A percentile compares a stretch with the other conserved stretches of the same genome.
phyloP scores from a whole-genome alignment of 2,888 invertebrate species.

The Catocala fraxini region DNA sequence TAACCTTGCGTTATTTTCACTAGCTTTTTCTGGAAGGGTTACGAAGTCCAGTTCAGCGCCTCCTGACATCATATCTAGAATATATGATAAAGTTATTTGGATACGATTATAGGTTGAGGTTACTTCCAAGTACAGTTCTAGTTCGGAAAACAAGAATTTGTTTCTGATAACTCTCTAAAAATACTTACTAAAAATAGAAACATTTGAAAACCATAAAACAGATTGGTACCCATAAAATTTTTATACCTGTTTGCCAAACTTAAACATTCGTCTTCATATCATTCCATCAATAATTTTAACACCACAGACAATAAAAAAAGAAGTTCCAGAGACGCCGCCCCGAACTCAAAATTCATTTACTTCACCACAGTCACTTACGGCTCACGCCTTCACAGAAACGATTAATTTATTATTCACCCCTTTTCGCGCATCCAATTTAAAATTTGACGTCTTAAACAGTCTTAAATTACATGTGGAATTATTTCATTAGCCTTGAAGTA shows the following conservation, averaged over 20 bases:
- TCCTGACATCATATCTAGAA: no score
- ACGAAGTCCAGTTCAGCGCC: no score
- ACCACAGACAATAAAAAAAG: conserved; percentile 32
- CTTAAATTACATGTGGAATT: conserved; percentile 85
- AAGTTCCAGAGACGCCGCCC: conserved; percentile 37
- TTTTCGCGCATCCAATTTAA: conserved; percentile 87
- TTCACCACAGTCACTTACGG: conserved; percentile 61
- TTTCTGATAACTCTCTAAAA: no score
- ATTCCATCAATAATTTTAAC: conserved; percentile 52
- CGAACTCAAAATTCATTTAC: conserved; percentile 74
- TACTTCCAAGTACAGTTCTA: no score
- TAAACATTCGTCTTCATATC: conserved; percentile 18
- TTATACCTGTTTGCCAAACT: neutral
- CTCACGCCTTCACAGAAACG: conserved; percentile 77
- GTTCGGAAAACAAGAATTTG: no score
- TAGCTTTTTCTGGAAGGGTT: no score
- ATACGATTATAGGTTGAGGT: no score
- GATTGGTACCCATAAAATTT: no score
- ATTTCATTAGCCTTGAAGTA: conserved; percentile 82
- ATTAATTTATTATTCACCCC: conserved; percentile 85
- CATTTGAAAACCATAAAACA: no score
- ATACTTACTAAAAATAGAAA: no score
- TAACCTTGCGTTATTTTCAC: no score
- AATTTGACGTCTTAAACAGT: conserved; percentile 87
- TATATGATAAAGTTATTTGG: no score